Percentiles rank a stretch among this genome's conserved stretches.
These are phyloP conservation scores for Sebastes variabilis DNA, from an alignment of 2,797 vertebrate genomes.

Conservation along the genomic window DNA sequence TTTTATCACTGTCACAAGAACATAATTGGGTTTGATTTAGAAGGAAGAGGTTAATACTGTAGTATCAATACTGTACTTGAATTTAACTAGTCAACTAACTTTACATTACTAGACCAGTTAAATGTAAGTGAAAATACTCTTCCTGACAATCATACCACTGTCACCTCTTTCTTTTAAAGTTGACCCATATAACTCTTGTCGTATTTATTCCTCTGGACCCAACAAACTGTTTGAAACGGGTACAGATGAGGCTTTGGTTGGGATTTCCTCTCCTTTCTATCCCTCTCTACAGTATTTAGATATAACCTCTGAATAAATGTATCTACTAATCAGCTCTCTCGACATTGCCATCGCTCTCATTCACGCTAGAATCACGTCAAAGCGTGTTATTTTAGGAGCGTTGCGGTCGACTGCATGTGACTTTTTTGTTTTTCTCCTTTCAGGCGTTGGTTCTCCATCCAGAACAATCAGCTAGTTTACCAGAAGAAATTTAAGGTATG, in stretches of 20 bases:
- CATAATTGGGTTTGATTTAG: not conserved
- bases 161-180: not conserved
- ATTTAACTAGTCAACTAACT: not conserved
- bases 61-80: not conserved
- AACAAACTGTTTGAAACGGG: not conserved
- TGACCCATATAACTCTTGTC: not conserved
- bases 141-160: not conserved
- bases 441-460: slow-evolving; percentile 99
- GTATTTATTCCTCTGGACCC: not conserved
- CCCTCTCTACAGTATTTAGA: not conserved
- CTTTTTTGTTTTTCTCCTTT: slow-evolving; percentile 55
- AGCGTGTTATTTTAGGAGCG: slow-evolving; percentile 4
- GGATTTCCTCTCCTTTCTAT: not conserved
- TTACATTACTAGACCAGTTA: not conserved
- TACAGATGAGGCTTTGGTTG: not conserved
- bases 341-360: not conserved
- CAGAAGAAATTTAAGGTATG: slow-evolving; percentile 99
- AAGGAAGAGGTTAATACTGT: not conserved
- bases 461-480: slow-evolving; percentile 99
- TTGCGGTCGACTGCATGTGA: slow-evolving; percentile 28
- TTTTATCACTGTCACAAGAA: not conserved
- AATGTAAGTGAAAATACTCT: not conserved
- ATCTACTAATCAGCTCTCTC: not conserved
- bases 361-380: not conserved
- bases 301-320: not conserved